Evolutionary conservation across 2,113 vertebrate species (phyloP).

Genomic region (Chaetodon auriga): DNA sequence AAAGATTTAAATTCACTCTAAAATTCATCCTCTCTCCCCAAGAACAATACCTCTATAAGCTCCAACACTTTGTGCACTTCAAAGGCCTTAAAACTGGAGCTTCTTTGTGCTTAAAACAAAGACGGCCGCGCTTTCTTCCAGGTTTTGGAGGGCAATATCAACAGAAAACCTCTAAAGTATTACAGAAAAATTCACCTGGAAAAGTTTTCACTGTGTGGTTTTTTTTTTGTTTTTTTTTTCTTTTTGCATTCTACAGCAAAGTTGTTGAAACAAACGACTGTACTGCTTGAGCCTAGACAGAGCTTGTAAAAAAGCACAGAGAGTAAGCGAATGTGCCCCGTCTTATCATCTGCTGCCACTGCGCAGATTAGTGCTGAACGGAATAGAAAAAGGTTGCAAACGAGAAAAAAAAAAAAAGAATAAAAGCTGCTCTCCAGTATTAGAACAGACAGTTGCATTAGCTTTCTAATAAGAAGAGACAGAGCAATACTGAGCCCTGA

Average conservation of each 20-base stretch:
- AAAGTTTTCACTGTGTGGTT: conserved; percentile 65
- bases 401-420: conserved; percentile 53
- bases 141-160: conserved; percentile 72
- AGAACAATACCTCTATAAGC: conserved; percentile 81
- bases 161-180: conserved; percentile 72
- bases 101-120: conserved; percentile 80
- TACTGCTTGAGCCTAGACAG: conserved; percentile 57
- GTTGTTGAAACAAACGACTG: conserved; percentile 75
- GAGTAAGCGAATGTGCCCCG: conserved; percentile 76
- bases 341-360: conserved; percentile 81
- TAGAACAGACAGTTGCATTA: conserved; percentile 88
- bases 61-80: conserved; percentile 83
- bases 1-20: conserved; percentile 81
- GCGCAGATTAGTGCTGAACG: conserved; percentile 82
- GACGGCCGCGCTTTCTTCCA: conserved; percentile 65
- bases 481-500: conserved; percentile 79
- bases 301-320: conserved; percentile 54
- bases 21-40: conserved; percentile 75
- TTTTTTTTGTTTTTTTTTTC: neutral
- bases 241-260: conserved; percentile 53
- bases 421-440: conserved; percentile 85
- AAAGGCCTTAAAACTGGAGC: conserved; percentile 76
- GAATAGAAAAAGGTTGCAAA: conserved; percentile 79
- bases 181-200: conserved; percentile 62
- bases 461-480: conserved; percentile 86